Percentiles rank a stretch among this genome's conserved stretches.
Evolutionary conservation across 1,140 invertebrate genomes (phyloP).

Genomic region (Drosophila navojoa): DNA sequence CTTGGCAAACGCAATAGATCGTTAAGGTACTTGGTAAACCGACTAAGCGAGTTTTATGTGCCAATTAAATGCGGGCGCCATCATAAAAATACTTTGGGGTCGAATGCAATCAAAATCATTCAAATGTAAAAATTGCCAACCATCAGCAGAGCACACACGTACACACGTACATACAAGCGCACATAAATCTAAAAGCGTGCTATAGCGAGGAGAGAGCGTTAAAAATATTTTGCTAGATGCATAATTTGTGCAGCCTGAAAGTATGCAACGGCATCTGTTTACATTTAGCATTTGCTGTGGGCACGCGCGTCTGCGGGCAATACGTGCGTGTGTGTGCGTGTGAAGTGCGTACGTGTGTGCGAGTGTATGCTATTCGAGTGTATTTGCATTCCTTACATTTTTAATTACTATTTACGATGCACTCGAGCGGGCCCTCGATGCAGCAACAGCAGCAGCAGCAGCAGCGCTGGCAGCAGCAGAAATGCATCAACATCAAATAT

Average conservation of each 20-base stretch:
- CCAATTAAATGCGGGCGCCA: constrained; percentile 40
- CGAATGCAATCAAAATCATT: constrained; percentile 46
- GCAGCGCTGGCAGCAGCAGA: constrained; percentile 24
- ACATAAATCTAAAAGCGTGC: not conserved
- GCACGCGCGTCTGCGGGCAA: constrained; percentile 13
- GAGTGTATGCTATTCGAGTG: constrained; percentile 26
- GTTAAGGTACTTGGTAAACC: constrained; percentile 21
- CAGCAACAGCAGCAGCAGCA: constrained; percentile 7
- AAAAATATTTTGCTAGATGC: constrained; percentile 60
- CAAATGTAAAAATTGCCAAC: constrained; percentile 47
- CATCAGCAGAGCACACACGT: constrained; percentile 11
- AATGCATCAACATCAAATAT: constrained; percentile 54
- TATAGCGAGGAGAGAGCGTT: constrained; percentile 13
- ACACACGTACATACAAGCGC: not conserved
- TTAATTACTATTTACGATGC: constrained; percentile 79
- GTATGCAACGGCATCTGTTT: constrained; percentile 58
- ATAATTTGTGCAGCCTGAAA: constrained; percentile 64
- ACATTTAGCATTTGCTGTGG: constrained; percentile 57
- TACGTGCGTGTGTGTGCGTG: constrained; percentile 2
- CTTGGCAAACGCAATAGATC: not conserved
- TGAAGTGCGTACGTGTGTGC: not conserved
- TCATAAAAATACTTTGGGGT: constrained; percentile 40
- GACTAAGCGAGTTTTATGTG: constrained; percentile 46
- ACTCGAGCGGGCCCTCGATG: constrained; percentile 59
- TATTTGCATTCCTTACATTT: constrained; percentile 78